Base-by-base conservation (phyloP, 2,888 invertebrate genomes). In the Notodonta dromedarius region DNA sequence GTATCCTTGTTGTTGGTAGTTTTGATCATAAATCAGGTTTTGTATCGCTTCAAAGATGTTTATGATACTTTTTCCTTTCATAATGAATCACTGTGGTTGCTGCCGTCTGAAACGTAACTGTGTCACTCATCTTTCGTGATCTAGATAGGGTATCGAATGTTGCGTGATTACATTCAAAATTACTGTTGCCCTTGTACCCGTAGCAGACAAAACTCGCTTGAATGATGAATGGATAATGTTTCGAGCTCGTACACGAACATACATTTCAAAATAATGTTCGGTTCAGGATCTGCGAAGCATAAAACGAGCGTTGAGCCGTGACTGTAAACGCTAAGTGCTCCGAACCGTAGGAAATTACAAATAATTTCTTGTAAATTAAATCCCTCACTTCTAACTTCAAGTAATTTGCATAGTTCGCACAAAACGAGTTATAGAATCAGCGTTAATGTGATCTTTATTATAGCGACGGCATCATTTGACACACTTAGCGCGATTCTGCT, bases 221-320 rank as follows among this genome's bases (percentile, higher is more conserved):
- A 39, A 39, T 39, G 5, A n/a, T n/a, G 54, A 24, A 8, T 54
- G 14, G 12, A 32, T 52, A 52, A 24, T 32, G 13, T 50, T 9
- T 3, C 0, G 8, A 48, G 14, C 13, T 50, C 50, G 52, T 59
- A 63, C 65, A 65, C 61, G 62, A 61, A 51, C 58, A 61, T 64
- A 67, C 24, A 56, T 62, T 24, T 71, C 56, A 67, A 64, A 52
- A 61, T 65, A 66, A 57, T 67, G 63, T 63, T 71, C 65, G 63
- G 65, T 64, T 56, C 50, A 58, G 54, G 69, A 59, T 60, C 66
- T 61, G 62, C 62, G 72, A 71, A 65, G 66, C 72, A 63, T 60
- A 50, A 63, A 61, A 62, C 67, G 73, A 69, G 60, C 73, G 57
- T 63, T 73, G 70, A 74, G 65, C 72, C 74, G 70, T 65, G 62